phyloP scores from a whole-genome alignment of 1,140 invertebrate genomes.

The Diorhabda carinulata region DNA sequence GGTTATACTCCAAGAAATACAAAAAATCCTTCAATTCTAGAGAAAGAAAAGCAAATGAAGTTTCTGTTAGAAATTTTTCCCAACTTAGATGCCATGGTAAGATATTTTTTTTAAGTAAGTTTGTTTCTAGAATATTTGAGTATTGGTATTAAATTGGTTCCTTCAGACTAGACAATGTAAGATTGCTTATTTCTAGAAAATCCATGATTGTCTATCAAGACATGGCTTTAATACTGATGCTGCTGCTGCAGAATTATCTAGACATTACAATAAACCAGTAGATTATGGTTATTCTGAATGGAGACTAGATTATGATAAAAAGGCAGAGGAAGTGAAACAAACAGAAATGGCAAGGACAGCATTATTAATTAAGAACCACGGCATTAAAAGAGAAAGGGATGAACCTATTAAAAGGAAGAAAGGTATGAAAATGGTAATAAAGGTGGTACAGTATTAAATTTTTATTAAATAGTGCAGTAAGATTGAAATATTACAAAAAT shows the following conservation, averaged over 20 bases:
- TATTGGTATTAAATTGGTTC: not conserved
- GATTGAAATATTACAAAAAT: too few species aligned
- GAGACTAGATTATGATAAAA: conserved; percentile 32
- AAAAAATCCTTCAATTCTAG: conserved; percentile 37
- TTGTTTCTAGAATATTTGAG: not conserved
- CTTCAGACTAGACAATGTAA: not conserved
- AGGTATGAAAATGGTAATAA: conserved; percentile 9
- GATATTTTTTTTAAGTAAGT: conserved; percentile 10
- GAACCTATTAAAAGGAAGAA: conserved; percentile 30
- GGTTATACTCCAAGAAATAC: conserved; percentile 22
- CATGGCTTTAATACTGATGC: conserved; percentile 40
- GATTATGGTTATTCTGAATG: conserved; percentile 32
- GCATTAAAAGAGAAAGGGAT: conserved; percentile 24
- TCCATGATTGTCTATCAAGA: conserved; percentile 40
- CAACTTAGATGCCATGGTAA: conserved; percentile 37
- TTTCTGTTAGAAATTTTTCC: conserved; percentile 42
- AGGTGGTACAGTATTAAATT: not conserved
- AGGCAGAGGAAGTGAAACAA: conserved; percentile 10
- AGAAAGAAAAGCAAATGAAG: conserved; percentile 43
- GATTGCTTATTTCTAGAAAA: conserved; percentile 29
- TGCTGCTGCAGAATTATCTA: conserved; percentile 37
- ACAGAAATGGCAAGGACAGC: not conserved
- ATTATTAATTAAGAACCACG: not conserved
- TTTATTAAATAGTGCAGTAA: not conserved
- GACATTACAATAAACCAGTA: conserved; percentile 22